phyloP scores from a whole-genome alignment of 2,888 invertebrate species.

The Oxycera nigricornis region DNA sequence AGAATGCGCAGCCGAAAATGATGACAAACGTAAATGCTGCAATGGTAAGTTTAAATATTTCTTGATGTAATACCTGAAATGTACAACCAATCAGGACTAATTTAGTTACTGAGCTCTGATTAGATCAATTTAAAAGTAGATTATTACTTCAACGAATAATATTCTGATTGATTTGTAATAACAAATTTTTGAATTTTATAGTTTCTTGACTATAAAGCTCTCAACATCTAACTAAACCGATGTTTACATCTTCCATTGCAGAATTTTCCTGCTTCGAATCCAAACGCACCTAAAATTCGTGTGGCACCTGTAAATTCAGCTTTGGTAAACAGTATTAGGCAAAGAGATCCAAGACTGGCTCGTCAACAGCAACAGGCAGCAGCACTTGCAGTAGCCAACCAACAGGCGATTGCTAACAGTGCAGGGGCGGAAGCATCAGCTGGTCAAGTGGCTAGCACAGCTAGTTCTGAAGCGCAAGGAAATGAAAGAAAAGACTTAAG shows the following conservation, averaged over 20 bases:
- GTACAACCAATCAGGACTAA: neutral
- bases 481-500: conserved; percentile 2
- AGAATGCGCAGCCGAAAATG: neutral
- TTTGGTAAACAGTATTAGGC: conserved; percentile 60
- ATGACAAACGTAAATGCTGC: neutral
- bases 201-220: no score
- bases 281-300: conserved; percentile 54
- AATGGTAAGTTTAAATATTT: conserved; percentile 14
- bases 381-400: conserved; percentile 40
- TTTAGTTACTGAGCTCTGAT: neutral
- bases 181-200: no score
- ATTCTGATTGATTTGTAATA: no score
- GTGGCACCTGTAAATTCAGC: conserved; percentile 67
- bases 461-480: neutral
- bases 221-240: no score
- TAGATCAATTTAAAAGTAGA: neutral
- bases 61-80: neutral
- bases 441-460: neutral
- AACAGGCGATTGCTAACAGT: neutral
- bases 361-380: conserved; percentile 55
- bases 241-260: conserved; percentile 3
- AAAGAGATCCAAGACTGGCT: conserved; percentile 62
- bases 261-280: neutral
- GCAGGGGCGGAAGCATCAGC: neutral
- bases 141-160: no score